Evolutionary conservation across 2,113 vertebrate species (phyloP).

Genomic region (Myiopsitta monachus): DNA sequence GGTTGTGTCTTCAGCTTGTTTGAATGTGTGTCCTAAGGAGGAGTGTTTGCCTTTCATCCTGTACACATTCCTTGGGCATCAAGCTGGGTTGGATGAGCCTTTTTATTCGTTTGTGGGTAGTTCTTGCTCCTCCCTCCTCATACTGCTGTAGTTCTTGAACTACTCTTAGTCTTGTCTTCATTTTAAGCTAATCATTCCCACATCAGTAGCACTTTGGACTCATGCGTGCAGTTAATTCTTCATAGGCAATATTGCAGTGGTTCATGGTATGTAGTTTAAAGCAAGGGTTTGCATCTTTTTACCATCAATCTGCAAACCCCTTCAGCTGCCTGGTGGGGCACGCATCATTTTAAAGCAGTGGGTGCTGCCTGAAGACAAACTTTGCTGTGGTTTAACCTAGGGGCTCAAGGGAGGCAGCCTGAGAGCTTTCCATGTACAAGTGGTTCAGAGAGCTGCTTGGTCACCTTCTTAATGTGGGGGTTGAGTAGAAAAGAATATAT

Average conservation of each 20-base stretch:
- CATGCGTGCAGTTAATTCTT: neutral
- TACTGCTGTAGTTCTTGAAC: neutral
- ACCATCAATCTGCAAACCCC: accelerated
- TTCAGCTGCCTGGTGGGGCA: neutral
- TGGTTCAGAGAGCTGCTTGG: neutral
- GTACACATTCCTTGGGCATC: neutral
- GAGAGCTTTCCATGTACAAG: neutral
- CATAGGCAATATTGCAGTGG: neutral
- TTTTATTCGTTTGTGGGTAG: neutral
- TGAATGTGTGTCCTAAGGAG: neutral
- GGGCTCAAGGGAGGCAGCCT: neutral
- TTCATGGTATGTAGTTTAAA: neutral
- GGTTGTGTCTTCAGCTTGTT: neutral
- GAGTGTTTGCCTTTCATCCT: neutral
- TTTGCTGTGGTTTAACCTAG: neutral
- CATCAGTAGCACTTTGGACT: neutral
- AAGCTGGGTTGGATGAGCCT: neutral
- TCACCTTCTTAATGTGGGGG: neutral
- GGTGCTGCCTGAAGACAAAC: neutral
- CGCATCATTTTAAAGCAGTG: neutral
- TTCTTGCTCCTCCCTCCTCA: neutral
- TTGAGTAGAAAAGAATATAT: neutral
- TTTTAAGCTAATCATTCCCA: neutral
- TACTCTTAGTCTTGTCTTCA: neutral
- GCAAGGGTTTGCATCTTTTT: neutral